Conservation (phyloP, 2,797 vertebrate genomes). For the Sarcoramphus papa region DNA sequence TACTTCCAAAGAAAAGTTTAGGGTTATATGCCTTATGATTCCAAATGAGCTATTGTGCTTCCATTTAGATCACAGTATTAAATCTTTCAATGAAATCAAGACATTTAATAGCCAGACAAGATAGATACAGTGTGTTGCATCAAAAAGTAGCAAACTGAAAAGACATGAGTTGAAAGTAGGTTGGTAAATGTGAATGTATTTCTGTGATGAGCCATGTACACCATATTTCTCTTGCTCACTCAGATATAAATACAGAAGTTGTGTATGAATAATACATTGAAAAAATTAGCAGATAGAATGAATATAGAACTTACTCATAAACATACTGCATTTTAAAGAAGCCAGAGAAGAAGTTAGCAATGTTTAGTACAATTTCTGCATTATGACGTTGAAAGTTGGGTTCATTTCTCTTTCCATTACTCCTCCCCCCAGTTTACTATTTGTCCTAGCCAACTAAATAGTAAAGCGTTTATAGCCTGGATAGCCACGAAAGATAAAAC, state of each 20-base stretch:
- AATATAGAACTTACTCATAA: not conserved
- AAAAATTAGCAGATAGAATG: not conserved
- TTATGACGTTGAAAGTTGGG: not conserved
- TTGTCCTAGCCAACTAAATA: not conserved
- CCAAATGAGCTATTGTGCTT: not conserved
- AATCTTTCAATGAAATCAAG: not conserved
- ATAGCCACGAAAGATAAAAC: not conserved
- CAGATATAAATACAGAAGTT: not conserved
- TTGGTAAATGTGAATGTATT: not conserved
- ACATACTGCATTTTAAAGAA: not conserved
- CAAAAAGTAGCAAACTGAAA: not conserved
- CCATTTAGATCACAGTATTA: not conserved
- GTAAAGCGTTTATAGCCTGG: not conserved
- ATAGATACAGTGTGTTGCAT: not conserved
- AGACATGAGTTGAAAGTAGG: not conserved
- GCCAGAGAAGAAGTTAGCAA: not conserved
- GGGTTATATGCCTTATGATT: not conserved
- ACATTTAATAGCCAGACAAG: not conserved
- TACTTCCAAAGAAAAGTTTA: not conserved
- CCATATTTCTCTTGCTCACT: not conserved
- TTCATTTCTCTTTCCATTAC: slow-evolving; percentile 28
- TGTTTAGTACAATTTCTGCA: not conserved
- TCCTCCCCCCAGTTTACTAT: not conserved
- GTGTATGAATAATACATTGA: not conserved
- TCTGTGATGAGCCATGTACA: not conserved